Percentiles rank a stretch among this genome's conserved stretches.
Evolutionary conservation across 2,888 invertebrate genomes (phyloP).

Genomic region (Villa cingulata): DNA sequence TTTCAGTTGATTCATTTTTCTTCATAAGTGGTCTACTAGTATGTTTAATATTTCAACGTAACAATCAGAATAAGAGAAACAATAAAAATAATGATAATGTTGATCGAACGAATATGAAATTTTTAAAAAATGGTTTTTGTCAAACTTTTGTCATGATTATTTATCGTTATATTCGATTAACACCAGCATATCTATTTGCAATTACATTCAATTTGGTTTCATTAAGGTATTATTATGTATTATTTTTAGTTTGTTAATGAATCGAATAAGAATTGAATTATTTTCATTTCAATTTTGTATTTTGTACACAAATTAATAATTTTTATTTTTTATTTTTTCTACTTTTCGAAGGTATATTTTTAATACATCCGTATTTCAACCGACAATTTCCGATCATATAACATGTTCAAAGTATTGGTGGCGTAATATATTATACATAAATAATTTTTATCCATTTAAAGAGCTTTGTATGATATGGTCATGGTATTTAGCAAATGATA

Average conservation of each 20-base stretch:
- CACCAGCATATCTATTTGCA: constrained; percentile 69
- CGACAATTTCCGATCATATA: constrained; percentile 52
- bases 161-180: constrained; percentile 58
- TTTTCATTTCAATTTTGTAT: not conserved
- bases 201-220: constrained; percentile 61
- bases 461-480: constrained; percentile 75
- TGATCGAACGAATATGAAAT: constrained; percentile 17
- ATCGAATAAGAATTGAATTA: not conserved
- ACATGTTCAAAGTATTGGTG: constrained; percentile 72
- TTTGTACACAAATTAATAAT: not conserved
- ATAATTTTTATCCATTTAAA: constrained; percentile 59
- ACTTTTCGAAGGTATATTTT: constrained; percentile 44
- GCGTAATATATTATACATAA: constrained; percentile 71
- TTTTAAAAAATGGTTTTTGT: constrained; percentile 19
- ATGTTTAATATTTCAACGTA: constrained; percentile 50
- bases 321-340: not conserved
- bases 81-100: too few relatives aligned
- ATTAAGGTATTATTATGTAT: constrained; percentile 32
- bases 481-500: constrained; percentile 72
- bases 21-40: constrained; percentile 72
- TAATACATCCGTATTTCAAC: constrained; percentile 58
- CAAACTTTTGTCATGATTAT: constrained; percentile 32
- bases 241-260: not conserved
- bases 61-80: constrained; percentile 28
- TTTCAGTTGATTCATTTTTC: constrained; percentile 77